Percentiles rank a stretch among this genome's conserved stretches.
These are phyloP conservation scores for Cephus cinctus DNA, from an alignment of 1,140 invertebrate species.

Conservation along the genomic window DNA sequence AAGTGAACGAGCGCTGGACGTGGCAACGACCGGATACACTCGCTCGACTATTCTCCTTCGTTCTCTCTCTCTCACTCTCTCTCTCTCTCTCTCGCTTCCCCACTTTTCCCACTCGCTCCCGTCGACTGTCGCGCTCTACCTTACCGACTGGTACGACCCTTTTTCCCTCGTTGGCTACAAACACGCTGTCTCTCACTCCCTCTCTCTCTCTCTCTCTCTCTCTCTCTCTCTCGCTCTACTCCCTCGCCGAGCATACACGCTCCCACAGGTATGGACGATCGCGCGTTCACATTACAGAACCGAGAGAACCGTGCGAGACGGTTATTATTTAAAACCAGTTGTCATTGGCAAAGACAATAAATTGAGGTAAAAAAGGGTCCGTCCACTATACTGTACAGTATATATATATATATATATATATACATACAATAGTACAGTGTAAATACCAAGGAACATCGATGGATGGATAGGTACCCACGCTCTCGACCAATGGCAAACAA, in stretches of 20 bases:
- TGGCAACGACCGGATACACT: conserved; percentile 52
- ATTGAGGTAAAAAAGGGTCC: conserved; percentile 21
- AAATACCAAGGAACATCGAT: too few species aligned
- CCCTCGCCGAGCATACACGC: neutral
- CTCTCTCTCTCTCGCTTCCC: conserved; percentile 10
- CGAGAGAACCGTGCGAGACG: conserved; percentile 4
- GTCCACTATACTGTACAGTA: neutral
- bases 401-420: too few species aligned
- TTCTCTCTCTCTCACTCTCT: conserved; percentile 5
- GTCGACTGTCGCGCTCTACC: neutral
- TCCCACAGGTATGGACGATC: conserved; percentile 27
- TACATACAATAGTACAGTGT: too few species aligned
- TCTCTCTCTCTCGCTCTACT: conserved; percentile 9
- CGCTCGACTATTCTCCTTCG: conserved; percentile 31
- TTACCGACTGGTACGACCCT: neutral
- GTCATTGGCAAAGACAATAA: conserved; percentile 37
- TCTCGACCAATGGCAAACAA: too few species aligned
- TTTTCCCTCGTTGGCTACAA: too few species aligned
- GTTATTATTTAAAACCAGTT: conserved; percentile 39
- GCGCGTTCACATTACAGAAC: conserved; percentile 22
- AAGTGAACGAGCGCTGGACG: conserved; percentile 48
- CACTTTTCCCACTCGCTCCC: conserved; percentile 4
- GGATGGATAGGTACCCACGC: too few species aligned
- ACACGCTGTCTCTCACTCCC: conserved; percentile 3
- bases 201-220: conserved; percentile 13